Conservation (phyloP, 2,113 vertebrate genomes). For the Pholis gunnellus region DNA sequence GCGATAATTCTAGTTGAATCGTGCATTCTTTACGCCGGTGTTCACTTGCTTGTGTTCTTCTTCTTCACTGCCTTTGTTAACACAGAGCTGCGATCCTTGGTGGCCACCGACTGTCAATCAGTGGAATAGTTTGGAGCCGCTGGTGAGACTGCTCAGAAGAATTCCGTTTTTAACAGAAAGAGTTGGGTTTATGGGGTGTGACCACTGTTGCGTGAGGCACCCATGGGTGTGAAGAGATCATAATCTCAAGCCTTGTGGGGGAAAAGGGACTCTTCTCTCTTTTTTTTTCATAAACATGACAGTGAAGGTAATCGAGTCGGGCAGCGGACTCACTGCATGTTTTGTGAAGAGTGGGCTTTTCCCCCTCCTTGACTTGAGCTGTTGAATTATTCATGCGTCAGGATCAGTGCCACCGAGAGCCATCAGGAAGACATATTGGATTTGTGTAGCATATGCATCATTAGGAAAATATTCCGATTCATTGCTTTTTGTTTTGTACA, state of each 20-base stretch:
- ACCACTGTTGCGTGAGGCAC: neutral
- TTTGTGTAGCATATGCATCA: constrained; percentile 30
- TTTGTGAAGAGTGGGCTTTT: constrained; percentile 55
- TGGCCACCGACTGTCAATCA: neutral
- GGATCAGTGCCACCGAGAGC: constrained; percentile 29
- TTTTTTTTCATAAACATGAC: constrained; percentile 42
- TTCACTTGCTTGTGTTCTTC: neutral
- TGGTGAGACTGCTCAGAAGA: neutral
- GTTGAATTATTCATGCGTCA: constrained; percentile 67
- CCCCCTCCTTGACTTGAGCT: constrained; percentile 41
- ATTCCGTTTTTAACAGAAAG: neutral
- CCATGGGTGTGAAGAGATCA: neutral
- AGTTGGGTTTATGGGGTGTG: neutral
- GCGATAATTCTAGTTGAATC: too few species aligned
- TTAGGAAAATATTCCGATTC: constrained; percentile 25
- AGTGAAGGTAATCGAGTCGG: constrained; percentile 22
- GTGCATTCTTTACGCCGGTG: neutral
- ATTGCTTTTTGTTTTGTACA: constrained; percentile 29
- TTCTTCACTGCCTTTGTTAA: neutral
- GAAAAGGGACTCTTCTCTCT: constrained; percentile 11
- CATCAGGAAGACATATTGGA: constrained; percentile 46
- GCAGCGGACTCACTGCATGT: constrained; percentile 29
- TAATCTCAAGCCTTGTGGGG: constrained; percentile 1
- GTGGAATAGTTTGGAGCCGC: neutral
- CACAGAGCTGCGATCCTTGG: too few species aligned